Evolutionary conservation across 1,140 invertebrate species (phyloP), one percentile per base, ranked within the genome.

Genomic region (Leptonema lineaticorne): DNA sequence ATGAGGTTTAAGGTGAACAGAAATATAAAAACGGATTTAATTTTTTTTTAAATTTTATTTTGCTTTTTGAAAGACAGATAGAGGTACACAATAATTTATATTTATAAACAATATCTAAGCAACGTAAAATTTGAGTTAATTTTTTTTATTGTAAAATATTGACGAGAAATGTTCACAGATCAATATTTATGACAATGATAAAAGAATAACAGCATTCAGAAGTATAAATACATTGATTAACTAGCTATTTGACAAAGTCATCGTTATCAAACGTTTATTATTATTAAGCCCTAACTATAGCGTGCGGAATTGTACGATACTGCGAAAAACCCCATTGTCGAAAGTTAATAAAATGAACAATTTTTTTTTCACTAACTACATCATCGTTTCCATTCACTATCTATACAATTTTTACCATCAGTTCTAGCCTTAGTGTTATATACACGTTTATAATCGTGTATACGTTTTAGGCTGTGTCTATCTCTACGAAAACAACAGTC

Each of bases 211-310:
- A n/a, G n/a, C n/a, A n/a, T n/a, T n/a, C n/a, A 53, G 24, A 14
- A 24, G 22, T 53, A 53, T 26, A 26, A 11, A 41, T 18, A 60
- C 11, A 24, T 30, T 60, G 22, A 33, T 24, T 14, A 60, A 60
- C 41, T 60, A 41, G 58, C 58, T 60, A 60, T 16, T 7, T n/a
- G n/a, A 58, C 56, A 14, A 24, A 22, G 20, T 37, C 30, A 60
- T 41, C 58, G 58, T 60, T 26, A 26, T 53, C 59, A 62, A n/a
- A 50, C 29, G 18, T 18, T 63, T 20, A 45, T 45, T n/a, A 45
- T 63, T 41, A 50, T 29, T 62, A 64, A 64, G 62, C 62, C 46
- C 62, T 64, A 64, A 64, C 62, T 64, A n/a, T n/a, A 64, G 62
- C 62, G 45, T 50, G 62, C 24, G 46, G 62, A 41, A 64, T 27